phyloP scores from a whole-genome alignment of 2,888 invertebrate genomes.

The Strigamia crassipes region DNA sequence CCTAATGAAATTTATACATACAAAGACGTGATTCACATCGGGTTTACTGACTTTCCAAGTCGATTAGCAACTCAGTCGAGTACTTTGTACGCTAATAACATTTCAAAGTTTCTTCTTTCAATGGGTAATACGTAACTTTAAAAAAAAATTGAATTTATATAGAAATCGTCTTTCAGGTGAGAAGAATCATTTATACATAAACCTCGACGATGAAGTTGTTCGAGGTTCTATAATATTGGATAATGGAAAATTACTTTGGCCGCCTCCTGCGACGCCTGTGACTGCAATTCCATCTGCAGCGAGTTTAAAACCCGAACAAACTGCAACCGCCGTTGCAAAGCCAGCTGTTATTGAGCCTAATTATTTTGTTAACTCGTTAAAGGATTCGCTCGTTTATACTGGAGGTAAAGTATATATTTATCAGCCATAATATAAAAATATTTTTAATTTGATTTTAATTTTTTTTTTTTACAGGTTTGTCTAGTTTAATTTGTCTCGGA shows the following conservation, averaged over 20 bases:
- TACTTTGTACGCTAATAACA: constrained; percentile 87
- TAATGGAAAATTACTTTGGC: constrained; percentile 77
- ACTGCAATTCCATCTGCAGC: constrained; percentile 62
- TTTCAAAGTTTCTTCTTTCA: constrained; percentile 81
- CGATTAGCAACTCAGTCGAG: constrained; percentile 84
- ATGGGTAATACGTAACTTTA: constrained; percentile 66
- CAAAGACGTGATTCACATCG: constrained; percentile 82
- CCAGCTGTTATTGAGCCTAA: constrained; percentile 62
- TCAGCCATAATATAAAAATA: not conserved
- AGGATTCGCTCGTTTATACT: constrained; percentile 70
- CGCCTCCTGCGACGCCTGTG: constrained; percentile 70
- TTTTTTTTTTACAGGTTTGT: constrained; percentile 65
- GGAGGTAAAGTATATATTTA: constrained; percentile 63
- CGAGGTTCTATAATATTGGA: constrained; percentile 79
- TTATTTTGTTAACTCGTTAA: constrained; percentile 72
- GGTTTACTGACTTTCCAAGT: constrained; percentile 81
- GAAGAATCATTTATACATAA: constrained; percentile 77
- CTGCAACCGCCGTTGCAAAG: constrained; percentile 58
- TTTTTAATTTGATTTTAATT: constrained; percentile 30
- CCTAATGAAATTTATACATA: constrained; percentile 75
- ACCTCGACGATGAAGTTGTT: constrained; percentile 83
- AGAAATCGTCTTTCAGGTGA: constrained; percentile 64
- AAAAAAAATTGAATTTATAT: not conserved
- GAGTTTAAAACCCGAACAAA: constrained; percentile 56
- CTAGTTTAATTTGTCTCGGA: constrained; percentile 71